These are phyloP conservation scores for Alsophila aescularia DNA, from an alignment of 2,888 invertebrate genomes.

Conservation along the genomic window DNA sequence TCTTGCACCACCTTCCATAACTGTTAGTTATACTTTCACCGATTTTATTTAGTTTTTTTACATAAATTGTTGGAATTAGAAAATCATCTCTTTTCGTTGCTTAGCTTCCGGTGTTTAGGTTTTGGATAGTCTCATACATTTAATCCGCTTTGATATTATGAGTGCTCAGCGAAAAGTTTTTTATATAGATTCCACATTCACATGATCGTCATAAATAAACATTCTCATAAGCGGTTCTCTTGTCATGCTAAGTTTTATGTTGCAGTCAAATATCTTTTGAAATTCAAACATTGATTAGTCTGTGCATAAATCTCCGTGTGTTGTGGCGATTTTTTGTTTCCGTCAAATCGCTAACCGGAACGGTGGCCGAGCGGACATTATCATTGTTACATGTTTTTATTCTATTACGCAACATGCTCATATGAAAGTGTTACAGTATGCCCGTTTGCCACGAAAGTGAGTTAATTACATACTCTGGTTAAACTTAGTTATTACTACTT, in stretches of 20 bases:
- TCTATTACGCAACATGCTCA: slow-evolving; percentile 49
- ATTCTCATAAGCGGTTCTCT: neutral
- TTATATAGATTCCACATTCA: neutral
- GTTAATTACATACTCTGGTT: slow-evolving; percentile 60
- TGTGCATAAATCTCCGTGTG: slow-evolving; percentile 19
- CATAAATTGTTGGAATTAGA: slow-evolving; percentile 7
- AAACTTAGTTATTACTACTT: slow-evolving; percentile 32
- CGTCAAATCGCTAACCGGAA: slow-evolving; percentile 50
- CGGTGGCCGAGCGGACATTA: slow-evolving; percentile 46
- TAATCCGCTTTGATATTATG: neutral
- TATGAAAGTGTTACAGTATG: slow-evolving; percentile 66
- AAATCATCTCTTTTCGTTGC: slow-evolving; percentile 1
- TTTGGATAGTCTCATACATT: slow-evolving; percentile 5
- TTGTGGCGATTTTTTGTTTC: slow-evolving; percentile 46
- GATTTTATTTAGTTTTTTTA: slow-evolving; percentile 33
- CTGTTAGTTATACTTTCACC: slow-evolving; percentile 45
- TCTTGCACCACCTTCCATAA: slow-evolving; percentile 40
- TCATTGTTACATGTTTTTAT: slow-evolving; percentile 50
- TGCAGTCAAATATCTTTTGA: slow-evolving; percentile 14
- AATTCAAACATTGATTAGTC: slow-evolving; percentile 21
- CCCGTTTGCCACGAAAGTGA: slow-evolving; percentile 70
- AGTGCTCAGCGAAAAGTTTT: neutral
- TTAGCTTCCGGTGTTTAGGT: neutral
- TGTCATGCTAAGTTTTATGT: slow-evolving; percentile 4
- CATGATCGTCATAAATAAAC: neutral